phyloP scores from a whole-genome alignment of 2,113 vertebrate species.

The Oryzias melastigma region DNA sequence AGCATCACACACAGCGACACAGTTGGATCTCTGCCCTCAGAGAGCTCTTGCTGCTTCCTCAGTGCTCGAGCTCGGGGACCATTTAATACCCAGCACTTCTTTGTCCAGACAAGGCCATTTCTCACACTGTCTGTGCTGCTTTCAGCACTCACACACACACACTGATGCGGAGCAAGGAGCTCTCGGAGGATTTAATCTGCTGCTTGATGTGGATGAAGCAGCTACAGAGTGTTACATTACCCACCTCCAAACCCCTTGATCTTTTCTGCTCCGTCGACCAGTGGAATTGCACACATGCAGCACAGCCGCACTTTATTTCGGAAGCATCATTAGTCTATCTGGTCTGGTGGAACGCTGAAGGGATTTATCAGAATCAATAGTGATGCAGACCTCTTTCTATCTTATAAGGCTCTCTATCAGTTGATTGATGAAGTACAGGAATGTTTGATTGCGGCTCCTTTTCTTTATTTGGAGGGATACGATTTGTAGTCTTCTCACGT shows the following conservation, averaged over 20 bases:
- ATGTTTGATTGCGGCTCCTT: background rate
- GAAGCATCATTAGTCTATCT: background rate
- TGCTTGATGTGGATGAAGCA: constrained; percentile 14
- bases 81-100: constrained; percentile 16
- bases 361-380: constrained; percentile 8
- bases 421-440: background rate
- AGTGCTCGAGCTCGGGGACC: constrained; percentile 2
- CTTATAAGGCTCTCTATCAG: constrained; percentile 6
- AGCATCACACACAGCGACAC: background rate
- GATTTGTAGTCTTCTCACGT: background rate
- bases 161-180: background rate
- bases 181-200: constrained; percentile 15
- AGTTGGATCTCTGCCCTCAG: background rate
- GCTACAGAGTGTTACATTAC: background rate
- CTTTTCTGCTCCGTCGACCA: background rate
- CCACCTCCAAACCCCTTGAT: background rate
- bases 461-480: background rate
- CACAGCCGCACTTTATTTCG: background rate
- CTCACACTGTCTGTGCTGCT: background rate
- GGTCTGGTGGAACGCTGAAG: background rate
- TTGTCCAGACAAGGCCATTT: constrained; percentile 9
- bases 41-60: background rate
- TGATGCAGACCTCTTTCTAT: background rate
- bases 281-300: background rate
- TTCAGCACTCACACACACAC: background rate